Base-by-base conservation (phyloP, 2,888 invertebrate species). In the Tachina fera region DNA sequence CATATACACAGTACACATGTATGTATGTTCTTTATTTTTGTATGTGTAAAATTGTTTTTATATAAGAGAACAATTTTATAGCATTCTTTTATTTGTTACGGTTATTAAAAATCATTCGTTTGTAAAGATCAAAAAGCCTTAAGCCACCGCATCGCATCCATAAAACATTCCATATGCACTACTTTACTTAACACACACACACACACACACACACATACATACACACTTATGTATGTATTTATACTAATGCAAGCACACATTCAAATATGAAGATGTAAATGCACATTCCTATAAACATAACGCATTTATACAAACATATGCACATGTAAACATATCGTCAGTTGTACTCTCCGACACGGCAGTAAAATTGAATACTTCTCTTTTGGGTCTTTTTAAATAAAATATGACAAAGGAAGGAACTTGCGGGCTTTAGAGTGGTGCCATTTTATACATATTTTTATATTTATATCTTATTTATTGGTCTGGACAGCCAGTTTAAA, bases 101-200 rank as follows among this genome's bases (percentile, higher is more conserved):
- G 88, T 90, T 91, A 91, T 91, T 91, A 91, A 91, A 91, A 92
- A 90, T 91, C 91, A 87, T 91, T 90, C 90, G 90, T 90, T 91
- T 90, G 92, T 90, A 91, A 92, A 91, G 92, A 91, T 91, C 91
- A 91, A 91, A 91, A 91, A 91, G 91, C 76, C 71, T 72, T 61
- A 80, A 84, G 70, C 70, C 76, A 81, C 80, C 85, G 45, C 84
- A 81, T 81, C 85, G 45, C 84, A 81, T 81, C 87, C 75, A 80
- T 72, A 78, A 71, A 70, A 68, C 76, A 81, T 84, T 82, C 79
- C 83, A 83, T 65, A 72, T 60, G 58, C 67, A 83, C 65, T 71
- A 77, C 53, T 60, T 76, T n/a, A 71, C 65, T 77, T 47, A 39
- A 75, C 75, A 76, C 49, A 49, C 11, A 39, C 31, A 31, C 9